Evolutionary conservation across 2,888 invertebrate species (phyloP), one percentile per base, ranked within the genome.

Genomic region (Oxycera nigricornis): DNA sequence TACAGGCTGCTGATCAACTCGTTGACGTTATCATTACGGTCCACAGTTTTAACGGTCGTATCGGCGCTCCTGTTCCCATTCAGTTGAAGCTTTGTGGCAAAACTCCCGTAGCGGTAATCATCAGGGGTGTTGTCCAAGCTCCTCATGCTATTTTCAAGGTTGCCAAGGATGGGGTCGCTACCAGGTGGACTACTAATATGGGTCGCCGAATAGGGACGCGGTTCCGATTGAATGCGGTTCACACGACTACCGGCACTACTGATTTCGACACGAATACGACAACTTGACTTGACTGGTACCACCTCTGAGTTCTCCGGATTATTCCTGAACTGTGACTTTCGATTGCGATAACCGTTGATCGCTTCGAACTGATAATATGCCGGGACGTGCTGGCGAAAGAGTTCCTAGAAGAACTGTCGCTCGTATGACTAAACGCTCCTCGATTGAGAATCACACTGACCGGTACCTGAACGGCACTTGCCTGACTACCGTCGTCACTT

Each of bases 211-310:
- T n/a, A 24, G 9, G 28, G 41, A 39, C 14, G 22, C 14, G 2
- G 24, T 9, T 65, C 65, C 2, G 26, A 20, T 4, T 31, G 28
- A 11, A 70, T 22, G n/a, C 55, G 35, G 35, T 31, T 70, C 2
- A 11, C 22, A 31, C 70, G 70, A 24, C 24, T 52, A 20, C 31
- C 20, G 14, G 70, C 52, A 31, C 70, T 70, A 22, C 30, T 70
- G 22, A 70, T 70, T 31, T 70, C 80, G 7, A 84, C 82, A 35
- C 82, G 77, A 73, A 84, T 83, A 17, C 79, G 79, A 73, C 79
- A 72, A 31, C 55, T 35, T 7, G 31, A 1, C 24, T n/a, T n/a
- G 67, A 46, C 28, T 46, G 67, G 9, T 30, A 6, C 46, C 9
- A 26, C 20, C 3, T 22, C 24, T 17, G 39, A 39, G 22, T n/a